Base-by-base conservation (phyloP, 1,140 invertebrate species). In the Drosophila serrata region DNA sequence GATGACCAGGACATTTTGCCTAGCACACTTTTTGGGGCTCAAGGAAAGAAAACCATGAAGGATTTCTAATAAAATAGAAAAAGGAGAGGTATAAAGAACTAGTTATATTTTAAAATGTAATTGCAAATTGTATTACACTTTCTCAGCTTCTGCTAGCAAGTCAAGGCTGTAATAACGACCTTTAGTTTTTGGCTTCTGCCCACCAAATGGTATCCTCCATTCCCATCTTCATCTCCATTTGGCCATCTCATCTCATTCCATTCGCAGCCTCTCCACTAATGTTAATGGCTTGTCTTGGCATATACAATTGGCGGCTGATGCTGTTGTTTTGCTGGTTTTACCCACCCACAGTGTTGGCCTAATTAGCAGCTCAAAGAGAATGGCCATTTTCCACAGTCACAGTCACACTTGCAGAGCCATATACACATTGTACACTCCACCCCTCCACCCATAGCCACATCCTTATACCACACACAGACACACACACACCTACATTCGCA, bases 251-350 rank as follows among this genome's bases (percentile, higher is more conserved):
- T 51, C 49, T 35, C 49, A 33, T 19, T 8, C 22, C n/a, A 43
- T 12, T 15, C 43, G 19, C 46, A 39, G 22, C 49, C 69, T 48
- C 19, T 13, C 46, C 31, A 63, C 64, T 77, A 80, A 87, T 56
- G 61, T 84, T 84, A 87, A 81, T 87, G 84, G 72, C 56, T 65
- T 81, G 76, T 79, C 84, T 80, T 82, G 79, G 75, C 75, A 64
- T 49, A 82, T 61, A 87, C 69, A 75, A 88, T 79, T 87, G 82
- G 60, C 72, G 74, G 60, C 72, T 42, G 45, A 62, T 67, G 81
- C 65, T 79, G 58, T 68, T 84, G 63, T 40, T 69, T 63, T 11
- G 43, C 22, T 35, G 56, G 29, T 37, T 79, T 74, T n/a, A n/a
- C 33, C 37, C 49, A 29, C 65, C 60, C 57, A 49, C 40, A 55